Percentiles rank a stretch among this genome's conserved stretches.
Conservation (phyloP, 2,113 vertebrate genomes). For the Melanerpes aurifrons region DNA sequence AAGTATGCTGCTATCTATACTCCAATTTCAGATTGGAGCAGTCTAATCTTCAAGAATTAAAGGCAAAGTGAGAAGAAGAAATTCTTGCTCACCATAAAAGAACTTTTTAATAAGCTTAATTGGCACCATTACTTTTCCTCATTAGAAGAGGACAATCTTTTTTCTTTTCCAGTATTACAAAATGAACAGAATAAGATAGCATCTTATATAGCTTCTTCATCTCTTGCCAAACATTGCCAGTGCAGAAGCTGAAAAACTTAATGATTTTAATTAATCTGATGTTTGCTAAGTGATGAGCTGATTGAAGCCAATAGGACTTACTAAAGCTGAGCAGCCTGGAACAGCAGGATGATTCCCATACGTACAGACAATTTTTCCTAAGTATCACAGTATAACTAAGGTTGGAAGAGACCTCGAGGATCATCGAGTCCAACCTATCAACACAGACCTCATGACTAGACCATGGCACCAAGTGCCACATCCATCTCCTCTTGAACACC, state of each 20-base stretch:
- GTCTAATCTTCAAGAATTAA: neutral
- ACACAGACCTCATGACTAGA: too few species aligned
- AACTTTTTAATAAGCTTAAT: slow-evolving; percentile 62
- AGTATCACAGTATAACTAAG: too few species aligned
- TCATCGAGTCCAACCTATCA: too few species aligned
- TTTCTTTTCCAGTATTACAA: slow-evolving; percentile 29
- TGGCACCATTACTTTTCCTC: slow-evolving; percentile 13
- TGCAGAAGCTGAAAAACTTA: slow-evolving; percentile 37
- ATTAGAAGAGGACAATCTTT: neutral
- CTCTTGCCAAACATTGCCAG: slow-evolving; percentile 57
- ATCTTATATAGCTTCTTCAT: slow-evolving; percentile 51
- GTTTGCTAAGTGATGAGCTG: neutral
- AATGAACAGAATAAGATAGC: slow-evolving; percentile 35
- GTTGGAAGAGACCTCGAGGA: too few species aligned
- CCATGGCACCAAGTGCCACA: too few species aligned
- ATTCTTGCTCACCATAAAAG: slow-evolving; percentile 42
- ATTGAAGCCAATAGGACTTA: neutral
- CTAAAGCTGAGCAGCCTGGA: neutral
- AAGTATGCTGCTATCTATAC: neutral
- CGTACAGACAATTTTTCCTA: neutral
- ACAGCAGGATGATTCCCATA: neutral
- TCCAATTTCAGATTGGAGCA: neutral
- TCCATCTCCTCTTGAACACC: too few species aligned
- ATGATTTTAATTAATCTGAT: slow-evolving; percentile 58
- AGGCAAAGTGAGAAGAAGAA: neutral